Base-by-base conservation (phyloP, 2,797 vertebrate species). In the Phoxinus dragarum region DNA sequence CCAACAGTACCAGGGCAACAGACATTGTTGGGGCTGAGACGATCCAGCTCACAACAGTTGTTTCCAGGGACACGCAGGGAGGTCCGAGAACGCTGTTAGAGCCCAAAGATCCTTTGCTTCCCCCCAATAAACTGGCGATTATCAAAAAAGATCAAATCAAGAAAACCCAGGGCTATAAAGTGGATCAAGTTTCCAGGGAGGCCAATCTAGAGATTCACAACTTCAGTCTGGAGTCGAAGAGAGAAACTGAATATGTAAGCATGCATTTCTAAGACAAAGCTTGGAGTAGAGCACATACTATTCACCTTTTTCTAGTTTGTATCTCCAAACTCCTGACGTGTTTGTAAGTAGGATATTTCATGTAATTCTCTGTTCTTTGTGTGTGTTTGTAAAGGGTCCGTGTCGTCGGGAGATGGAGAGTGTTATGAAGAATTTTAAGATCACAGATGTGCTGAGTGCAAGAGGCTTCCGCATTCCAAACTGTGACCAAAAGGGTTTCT, bases 401-500 rank as follows among this genome's bases (percentile, higher is more conserved):
- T 99, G 98, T 91, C 96, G 97, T 40, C 95, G 97, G 90, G 97
- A 98, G 91, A 98, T 99, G 95, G 98, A 99, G 88, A 97, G 97
- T 87, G 96, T 97, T 61, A 92, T 99, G 93, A 98, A 97, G 89
- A 94, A 94, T 80, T 93, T 98, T 69, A 98, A 98, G 92, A 97
- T 97, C 94, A 94, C 95, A 92, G 96, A 97, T n/a, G 94, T 96
- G 84, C 94, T 99, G 90, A 98, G 96, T 90, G 97, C 97, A 1
- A 94, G 96, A 92, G 95, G 96, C 64, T 93, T 99, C 90, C 96
- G 96, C 94, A 97, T 99, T 93, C 98, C 98, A 92, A 99, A 99
- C 94, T 99, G 98, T 92, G 98, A 99, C 95, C 97, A 96, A 93
- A 99, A 96, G 88, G 98, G 98, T 6, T 99, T 99, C 94, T 99